These are phyloP conservation scores for Drosophila yakuba DNA, from an alignment of 1,140 invertebrate species.

Conservation along the genomic window DNA sequence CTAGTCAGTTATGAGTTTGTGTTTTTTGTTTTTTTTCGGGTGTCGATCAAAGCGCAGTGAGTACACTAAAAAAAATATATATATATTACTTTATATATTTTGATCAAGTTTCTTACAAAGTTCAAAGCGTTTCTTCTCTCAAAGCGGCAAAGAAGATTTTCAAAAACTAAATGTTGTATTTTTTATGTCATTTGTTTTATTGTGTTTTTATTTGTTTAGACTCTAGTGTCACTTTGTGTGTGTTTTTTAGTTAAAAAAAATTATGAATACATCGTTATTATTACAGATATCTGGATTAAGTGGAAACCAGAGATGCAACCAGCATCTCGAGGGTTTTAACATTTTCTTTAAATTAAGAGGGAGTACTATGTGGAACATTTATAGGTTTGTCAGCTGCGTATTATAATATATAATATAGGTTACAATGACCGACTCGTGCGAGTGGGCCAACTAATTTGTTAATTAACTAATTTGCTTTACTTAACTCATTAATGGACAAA, in stretches of 20 bases:
- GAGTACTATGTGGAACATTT: constrained; percentile 31
- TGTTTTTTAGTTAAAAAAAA: constrained; percentile 29
- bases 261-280: constrained; percentile 27
- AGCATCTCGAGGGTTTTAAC: constrained; percentile 8
- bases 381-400: constrained; percentile 19
- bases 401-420: constrained; percentile 12
- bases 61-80: constrained; percentile 45
- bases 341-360: constrained; percentile 20
- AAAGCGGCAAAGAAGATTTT: constrained; percentile 24
- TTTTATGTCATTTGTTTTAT: constrained; percentile 34
- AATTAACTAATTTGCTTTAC: constrained; percentile 79
- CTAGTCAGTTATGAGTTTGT: constrained; percentile 9
- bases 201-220: constrained; percentile 48
- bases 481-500: constrained; percentile 72
- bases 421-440: constrained; percentile 9
- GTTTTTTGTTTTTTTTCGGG: constrained; percentile 2
- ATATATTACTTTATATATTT: constrained; percentile 13
- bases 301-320: constrained; percentile 10
- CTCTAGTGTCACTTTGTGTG: constrained; percentile 59
- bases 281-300: constrained; percentile 36
- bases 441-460: constrained; percentile 48
- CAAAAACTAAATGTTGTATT: background rate
- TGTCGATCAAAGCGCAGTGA: constrained; percentile 29
- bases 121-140: constrained; percentile 12
- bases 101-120: constrained; percentile 19